Base-by-base conservation (phyloP, 2,113 vertebrate genomes). In the Solenodon paradoxus region DNA sequence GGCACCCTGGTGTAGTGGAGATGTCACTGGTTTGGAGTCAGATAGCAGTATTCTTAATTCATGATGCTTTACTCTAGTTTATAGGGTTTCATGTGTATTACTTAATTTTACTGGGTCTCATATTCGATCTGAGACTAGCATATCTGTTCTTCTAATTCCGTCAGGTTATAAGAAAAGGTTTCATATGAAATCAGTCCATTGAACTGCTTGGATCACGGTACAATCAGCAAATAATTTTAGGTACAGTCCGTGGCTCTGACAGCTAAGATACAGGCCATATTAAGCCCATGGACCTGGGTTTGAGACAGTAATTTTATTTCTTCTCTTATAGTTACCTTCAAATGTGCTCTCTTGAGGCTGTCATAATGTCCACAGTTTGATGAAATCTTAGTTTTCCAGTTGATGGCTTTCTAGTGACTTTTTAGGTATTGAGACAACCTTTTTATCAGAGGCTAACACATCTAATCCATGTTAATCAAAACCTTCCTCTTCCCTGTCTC, bases 111-210 rank as follows among this genome's bases (percentile, higher is more conserved):
- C 13, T 24, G 19, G 26, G 22, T 38, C n/a, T 85, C 63, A 32
- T 32, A n/a, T 24, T 8, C 0, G 0, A 15, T 24, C 15, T 51
- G 35, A 79, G 17, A 26, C 40, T 26, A 1, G 10, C n/a, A 3
- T 3, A 6, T n/a, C 55, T 81, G 51, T 55, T 19, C 19, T 74
- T 19, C 47, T 30, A 9, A 53, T 24, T 1, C 40, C 6, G 6
- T 5, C 15, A 12, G 32, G 19, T 2, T 45, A 15, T 15, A 57
- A 61, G 80, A 35, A 3, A 10, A n/a, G 63, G 32, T 19, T n/a
- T 22, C 32, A 0, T 0, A 9, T 11, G 4, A 16, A 3, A 0
- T 26, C 0, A 2, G 35, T 61, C 38, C 20, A 0, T 4, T 38
- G 2, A 2, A 8, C 16, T 15, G 68, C 51, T 9, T n/a, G 11